These are phyloP conservation scores for Coptodon rendalli DNA, from an alignment of 2,113 vertebrate species.

Conservation along the genomic window DNA sequence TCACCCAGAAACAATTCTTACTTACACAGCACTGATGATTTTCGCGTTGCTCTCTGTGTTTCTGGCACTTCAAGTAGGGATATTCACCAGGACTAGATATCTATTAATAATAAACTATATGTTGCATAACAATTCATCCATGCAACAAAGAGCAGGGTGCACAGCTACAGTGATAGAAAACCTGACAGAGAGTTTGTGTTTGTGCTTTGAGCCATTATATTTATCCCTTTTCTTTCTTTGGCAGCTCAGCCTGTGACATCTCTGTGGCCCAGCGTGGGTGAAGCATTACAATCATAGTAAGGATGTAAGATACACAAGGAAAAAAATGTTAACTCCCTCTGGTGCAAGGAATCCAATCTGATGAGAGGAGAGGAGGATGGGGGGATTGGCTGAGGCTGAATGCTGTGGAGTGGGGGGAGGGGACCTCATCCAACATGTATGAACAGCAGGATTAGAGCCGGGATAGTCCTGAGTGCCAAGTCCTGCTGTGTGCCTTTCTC, in stretches of 20 bases:
- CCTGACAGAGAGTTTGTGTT: not conserved
- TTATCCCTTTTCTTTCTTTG: not conserved
- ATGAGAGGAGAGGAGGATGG: not conserved
- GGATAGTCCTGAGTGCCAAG: not conserved
- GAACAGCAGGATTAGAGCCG: constrained; percentile 30
- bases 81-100: not conserved
- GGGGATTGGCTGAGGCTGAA: not conserved
- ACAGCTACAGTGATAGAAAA: not conserved
- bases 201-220: not conserved
- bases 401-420: constrained; percentile 6
- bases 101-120: constrained; percentile 8
- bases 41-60: rapidly evolving
- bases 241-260: not conserved
- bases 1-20: not conserved
- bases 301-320: not conserved
- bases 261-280: not conserved
- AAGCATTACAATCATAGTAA: not conserved
- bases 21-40: not conserved
- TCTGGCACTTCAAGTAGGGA: not conserved
- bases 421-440: constrained; percentile 23
- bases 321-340: not conserved
- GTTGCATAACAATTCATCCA: not conserved
- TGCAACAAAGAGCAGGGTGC: not conserved
- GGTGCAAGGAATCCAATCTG: not conserved
- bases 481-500: not conserved